Evolutionary conservation across 2,888 invertebrate genomes (phyloP), one percentile per base, ranked within the genome.

Genomic region (Drosophila ochracea): DNA sequence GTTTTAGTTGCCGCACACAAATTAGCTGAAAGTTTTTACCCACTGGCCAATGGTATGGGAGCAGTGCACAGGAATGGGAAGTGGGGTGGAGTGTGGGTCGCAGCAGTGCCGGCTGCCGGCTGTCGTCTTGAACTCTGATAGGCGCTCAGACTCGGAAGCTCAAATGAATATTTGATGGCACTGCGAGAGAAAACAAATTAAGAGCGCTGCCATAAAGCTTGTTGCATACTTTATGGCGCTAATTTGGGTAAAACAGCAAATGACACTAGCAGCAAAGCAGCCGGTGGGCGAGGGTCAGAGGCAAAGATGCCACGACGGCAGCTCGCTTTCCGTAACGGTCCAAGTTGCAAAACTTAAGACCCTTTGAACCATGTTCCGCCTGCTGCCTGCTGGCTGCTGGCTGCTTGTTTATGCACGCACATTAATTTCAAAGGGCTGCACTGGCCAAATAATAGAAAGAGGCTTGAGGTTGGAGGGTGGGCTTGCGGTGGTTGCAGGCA

Each of bases 141-240:
- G 82, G 72, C 78, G 60, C 68, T 41, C 41, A 41, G 69, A 54
- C 50, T 52, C 41, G 65, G 78, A 69, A 76, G 75, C 76, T 86
- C 73, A 89, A 85, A 85, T 85, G 84, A 85, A 85, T 84, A 84
- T 84, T 84, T 84, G 89, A 85, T 89, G 66, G 77, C 65, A 49
- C 69, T 62, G 76, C 77, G 57, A 74, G 83, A 68, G 76, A 75
- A 81, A 82, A 82, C 84, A 82, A 84, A 89, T 84, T 84, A 87
- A 84, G 87, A 87, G 76, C 79, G 79, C 72, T 79, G 65, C 78
- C 84, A 78, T 31, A 78, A 79, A 84, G 89, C 78, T 78, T 89
- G 85, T 89, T 87, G 88, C 90, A 86, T 89, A 89, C 90, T 86
- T 86, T 89, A 86, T 87, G 83, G 76, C 80, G 88, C 88, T 87